Evolutionary conservation across 2,888 invertebrate species (phyloP).

Genomic region (Ophion obscuratus): DNA sequence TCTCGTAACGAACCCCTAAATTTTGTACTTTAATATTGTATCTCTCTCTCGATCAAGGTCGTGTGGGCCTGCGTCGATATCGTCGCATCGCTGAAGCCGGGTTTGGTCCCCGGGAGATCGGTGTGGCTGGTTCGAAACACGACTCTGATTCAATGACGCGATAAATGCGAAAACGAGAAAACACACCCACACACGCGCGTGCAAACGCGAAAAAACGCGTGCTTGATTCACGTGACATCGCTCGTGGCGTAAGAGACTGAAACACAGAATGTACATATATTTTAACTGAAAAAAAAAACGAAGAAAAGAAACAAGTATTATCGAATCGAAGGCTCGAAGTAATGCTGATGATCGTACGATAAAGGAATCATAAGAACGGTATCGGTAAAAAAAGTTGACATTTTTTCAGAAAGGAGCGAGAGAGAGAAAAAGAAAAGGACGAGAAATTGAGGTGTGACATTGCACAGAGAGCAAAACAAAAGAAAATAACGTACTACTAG

Average conservation of each 20-base stretch:
- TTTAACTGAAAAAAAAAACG: constrained; percentile 69
- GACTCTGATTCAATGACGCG: not conserved
- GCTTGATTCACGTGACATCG: constrained; percentile 1
- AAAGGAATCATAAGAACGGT: not conserved
- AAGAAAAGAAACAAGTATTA: constrained; percentile 52
- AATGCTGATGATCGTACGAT: constrained; percentile 5
- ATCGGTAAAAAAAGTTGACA: not conserved
- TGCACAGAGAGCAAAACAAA: constrained; percentile 40
- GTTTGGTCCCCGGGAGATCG: not conserved
- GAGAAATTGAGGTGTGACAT: constrained; percentile 25
- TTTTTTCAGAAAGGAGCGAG: not conserved
- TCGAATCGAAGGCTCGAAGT: constrained; percentile 40
- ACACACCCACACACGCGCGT: not conserved
- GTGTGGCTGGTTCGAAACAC: not conserved
- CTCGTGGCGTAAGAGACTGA: constrained; percentile 71
- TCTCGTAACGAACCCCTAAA: constrained; percentile 1
- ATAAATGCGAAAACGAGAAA: not conserved
- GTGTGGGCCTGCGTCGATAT: not conserved
- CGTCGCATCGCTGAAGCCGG: not conserved
- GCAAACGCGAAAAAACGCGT: not conserved
- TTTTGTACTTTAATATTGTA: constrained; percentile 68
- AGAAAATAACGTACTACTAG: constrained; percentile 65
- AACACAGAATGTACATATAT: constrained; percentile 72
- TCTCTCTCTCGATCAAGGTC: constrained; percentile 12
- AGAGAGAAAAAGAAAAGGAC: not conserved